Conservation (phyloP, 2,888 invertebrate species). For the Mythimna vitellina region DNA sequence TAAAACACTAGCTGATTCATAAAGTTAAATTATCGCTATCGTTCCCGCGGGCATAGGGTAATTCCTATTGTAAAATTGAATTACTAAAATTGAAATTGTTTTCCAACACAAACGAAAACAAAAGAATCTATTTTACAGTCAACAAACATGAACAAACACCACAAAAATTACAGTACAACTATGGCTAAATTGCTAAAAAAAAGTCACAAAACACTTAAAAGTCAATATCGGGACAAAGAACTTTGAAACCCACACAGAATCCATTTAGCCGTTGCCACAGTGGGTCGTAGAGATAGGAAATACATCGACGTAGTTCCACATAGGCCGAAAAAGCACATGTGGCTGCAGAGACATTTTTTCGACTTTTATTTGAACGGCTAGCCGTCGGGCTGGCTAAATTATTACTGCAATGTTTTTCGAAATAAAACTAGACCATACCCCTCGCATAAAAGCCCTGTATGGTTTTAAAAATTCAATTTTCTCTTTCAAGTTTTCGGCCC, state of each 20-base stretch:
- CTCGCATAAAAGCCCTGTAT: slow-evolving; percentile 70
- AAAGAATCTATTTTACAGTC: neutral
- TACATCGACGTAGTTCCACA: slow-evolving; percentile 53
- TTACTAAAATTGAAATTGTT: neutral
- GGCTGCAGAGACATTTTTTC: slow-evolving; percentile 56
- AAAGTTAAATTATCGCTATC: too few species aligned
- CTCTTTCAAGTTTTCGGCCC: slow-evolving; percentile 64
- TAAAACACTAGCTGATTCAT: too few species aligned
- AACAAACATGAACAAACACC: slow-evolving; percentile 7
- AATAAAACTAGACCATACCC: slow-evolving; percentile 70
- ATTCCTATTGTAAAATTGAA: neutral
- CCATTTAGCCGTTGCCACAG: slow-evolving; percentile 72
- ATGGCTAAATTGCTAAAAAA: slow-evolving; percentile 61
- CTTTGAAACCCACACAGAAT: slow-evolving; percentile 72
- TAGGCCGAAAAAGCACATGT: slow-evolving; percentile 63
- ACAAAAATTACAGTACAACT: slow-evolving; percentile 38
- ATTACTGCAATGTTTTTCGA: slow-evolving; percentile 75
- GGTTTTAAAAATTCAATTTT: slow-evolving; percentile 78
- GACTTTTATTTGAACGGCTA: slow-evolving; percentile 61
- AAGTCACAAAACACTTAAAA: slow-evolving; percentile 64
- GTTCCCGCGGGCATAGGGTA: too few species aligned
- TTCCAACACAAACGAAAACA: slow-evolving; percentile 2
- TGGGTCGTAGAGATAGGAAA: slow-evolving; percentile 62
- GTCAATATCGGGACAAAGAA: slow-evolving; percentile 73
- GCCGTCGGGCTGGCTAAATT: slow-evolving; percentile 70